phyloP scores from a whole-genome alignment of 2,888 invertebrate species.

The Synergus umbraculus region DNA sequence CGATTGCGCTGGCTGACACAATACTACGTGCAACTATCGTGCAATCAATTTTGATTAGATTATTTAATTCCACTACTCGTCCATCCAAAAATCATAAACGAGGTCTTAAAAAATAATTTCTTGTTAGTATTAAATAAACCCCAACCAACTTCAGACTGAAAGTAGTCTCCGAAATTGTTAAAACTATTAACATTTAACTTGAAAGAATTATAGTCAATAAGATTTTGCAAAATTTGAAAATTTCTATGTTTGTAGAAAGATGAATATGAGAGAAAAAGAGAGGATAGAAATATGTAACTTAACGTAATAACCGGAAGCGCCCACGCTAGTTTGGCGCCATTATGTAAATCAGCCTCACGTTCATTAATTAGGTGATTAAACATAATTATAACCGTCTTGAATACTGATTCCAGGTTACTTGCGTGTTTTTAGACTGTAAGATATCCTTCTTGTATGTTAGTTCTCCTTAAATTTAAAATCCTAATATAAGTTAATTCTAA shows the following conservation, averaged over 20 bases:
- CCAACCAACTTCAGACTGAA: background rate
- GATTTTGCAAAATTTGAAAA: background rate
- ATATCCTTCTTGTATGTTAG: constrained; percentile 9
- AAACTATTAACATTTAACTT: background rate
- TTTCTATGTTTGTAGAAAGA: constrained; percentile 8
- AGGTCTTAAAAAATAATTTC: background rate
- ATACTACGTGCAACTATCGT: constrained; percentile 68
- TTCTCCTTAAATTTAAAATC: constrained; percentile 13
- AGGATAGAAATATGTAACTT: constrained; percentile 29
- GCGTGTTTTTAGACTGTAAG: constrained; percentile 46
- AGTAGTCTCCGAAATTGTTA: background rate
- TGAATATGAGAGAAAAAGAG: constrained; percentile 42
- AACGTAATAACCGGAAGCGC: constrained; percentile 74
- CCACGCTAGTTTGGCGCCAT: constrained; percentile 69
- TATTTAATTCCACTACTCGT: constrained; percentile 42
- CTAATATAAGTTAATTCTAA: too few relatives aligned
- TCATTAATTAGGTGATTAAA: constrained; percentile 76
- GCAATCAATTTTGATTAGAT: constrained; percentile 47
- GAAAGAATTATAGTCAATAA: background rate
- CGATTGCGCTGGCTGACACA: constrained; percentile 68
- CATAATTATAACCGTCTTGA: constrained; percentile 67
- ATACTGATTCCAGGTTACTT: constrained; percentile 39
- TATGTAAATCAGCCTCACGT: constrained; percentile 74
- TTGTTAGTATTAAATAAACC: background rate
- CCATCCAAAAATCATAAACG: background rate